Percentiles rank a stretch among this genome's conserved stretches.
Evolutionary conservation across 2,113 vertebrate genomes (phyloP).

Genomic region (Grammomys dolichurus): DNA sequence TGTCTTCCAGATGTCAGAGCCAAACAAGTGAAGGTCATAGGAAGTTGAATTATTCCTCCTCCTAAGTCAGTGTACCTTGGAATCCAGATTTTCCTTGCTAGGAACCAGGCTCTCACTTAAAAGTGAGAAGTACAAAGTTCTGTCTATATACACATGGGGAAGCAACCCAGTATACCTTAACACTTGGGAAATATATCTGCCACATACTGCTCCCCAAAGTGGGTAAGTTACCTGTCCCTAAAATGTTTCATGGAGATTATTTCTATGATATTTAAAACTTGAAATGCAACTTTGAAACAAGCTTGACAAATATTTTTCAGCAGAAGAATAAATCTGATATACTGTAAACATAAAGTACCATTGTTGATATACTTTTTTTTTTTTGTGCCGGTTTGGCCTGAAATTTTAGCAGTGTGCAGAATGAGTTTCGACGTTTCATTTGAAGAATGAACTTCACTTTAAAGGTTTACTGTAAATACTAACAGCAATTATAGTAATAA

Average conservation of each 20-base stretch:
- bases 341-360: slow-evolving; percentile 13
- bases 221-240: not conserved
- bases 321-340: not conserved
- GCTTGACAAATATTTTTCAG: slow-evolving; percentile 7
- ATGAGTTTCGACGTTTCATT: not conserved
- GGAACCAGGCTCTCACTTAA: not conserved
- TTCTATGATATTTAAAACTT: slow-evolving; percentile 25
- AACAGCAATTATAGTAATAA: not conserved
- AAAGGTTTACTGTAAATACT: not conserved
- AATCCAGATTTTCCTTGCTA: slow-evolving; percentile 21
- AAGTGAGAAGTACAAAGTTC: not conserved
- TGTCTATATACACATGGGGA: not conserved
- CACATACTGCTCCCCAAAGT: not conserved
- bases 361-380: not conserved
- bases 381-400: slow-evolving; percentile 7
- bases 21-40: not conserved
- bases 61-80: not conserved
- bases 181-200: not conserved
- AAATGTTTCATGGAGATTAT: not conserved
- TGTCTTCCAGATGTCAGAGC: not conserved
- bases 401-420: slow-evolving; percentile 41
- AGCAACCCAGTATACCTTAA: not conserved
- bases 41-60: not conserved
- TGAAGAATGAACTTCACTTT: slow-evolving; percentile 51
- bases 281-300: not conserved